Evolutionary conservation across 53 echinoderm and acorn worm species (phyloP).

Genomic region (Paracentrotus lividus): DNA sequence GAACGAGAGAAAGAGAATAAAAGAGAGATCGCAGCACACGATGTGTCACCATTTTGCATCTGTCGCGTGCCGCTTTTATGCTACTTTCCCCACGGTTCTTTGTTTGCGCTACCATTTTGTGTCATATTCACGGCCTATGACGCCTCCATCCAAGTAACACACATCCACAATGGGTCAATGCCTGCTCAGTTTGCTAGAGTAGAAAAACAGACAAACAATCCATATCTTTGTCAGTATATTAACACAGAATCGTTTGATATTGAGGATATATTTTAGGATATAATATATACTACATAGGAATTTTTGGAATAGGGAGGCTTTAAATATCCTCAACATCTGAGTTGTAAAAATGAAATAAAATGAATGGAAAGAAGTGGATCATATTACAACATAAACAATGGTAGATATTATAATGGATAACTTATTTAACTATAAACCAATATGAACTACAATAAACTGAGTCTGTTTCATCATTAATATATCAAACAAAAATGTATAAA

Average conservation of each 20-base stretch:
- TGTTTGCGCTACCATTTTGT: not conserved
- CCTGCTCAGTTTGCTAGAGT: constrained; percentile 5
- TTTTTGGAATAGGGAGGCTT: not conserved
- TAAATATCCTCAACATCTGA: not conserved
- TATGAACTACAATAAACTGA: not conserved
- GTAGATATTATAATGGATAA: not conserved
- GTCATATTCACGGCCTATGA: not conserved
- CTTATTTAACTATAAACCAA: not conserved
- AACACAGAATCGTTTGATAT: not conserved
- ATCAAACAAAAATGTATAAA: too few relatives aligned
- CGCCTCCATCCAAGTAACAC: not conserved
- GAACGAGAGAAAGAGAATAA: not conserved
- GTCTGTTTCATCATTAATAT: too few relatives aligned
- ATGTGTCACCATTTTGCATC: constrained; percentile 41
- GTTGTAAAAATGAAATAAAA: not conserved
- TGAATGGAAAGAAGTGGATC: not conserved
- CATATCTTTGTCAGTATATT: not conserved
- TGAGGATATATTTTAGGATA: not conserved
- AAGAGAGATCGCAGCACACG: not conserved
- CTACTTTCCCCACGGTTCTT: constrained; percentile 13
- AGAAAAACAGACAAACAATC: constrained; percentile 15
- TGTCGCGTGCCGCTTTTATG: constrained; percentile 32
- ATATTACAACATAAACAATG: not conserved
- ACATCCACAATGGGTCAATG: constrained; percentile 20
- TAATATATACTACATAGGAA: too few relatives aligned